Base-by-base conservation (phyloP, 2,113 vertebrate genomes). In the Acrocephalus kingi region DNA sequence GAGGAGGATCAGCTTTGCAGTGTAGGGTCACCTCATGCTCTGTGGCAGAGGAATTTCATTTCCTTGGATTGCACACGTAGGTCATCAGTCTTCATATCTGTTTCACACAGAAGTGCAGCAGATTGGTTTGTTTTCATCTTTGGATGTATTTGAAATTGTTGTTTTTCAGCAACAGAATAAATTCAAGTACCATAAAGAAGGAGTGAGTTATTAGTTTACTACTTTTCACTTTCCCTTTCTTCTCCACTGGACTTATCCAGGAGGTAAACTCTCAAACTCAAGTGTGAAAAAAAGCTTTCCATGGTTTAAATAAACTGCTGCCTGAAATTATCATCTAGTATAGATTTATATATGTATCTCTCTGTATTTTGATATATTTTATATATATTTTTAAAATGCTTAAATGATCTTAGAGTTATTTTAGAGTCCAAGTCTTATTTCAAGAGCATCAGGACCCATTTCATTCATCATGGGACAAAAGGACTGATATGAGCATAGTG, bases 381-480 rank as follows among this genome's bases (percentile, higher is more conserved):
- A 16, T 39, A 7, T 43, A 9, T 10, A 2, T 10, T 56, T 62
- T 30, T 39, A 5, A 0, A 1, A 3, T 49, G 79, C 7, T 54
- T 58, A 48, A 27, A 23, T 68, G 0, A 30, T 51, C 15, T 45
- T 41, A 58, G 9, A 41, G 15, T 49, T 69, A 49, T 37, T 45
- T 73, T 63, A 37, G 56, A 63, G 24, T 61, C 56, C 37, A 41
- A 68, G 55, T 67, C 89, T 91, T 94, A 95, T 97, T 96, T 97
- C 87, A 71, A 93, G 93, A 88, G 86, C 83, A 95, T 98, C 71
- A 58, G 96, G 96, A 90, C 96, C 96, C 71, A 64, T 97, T 98
- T 97, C 94, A 98, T 98, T 98, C 96, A 97, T 98, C 96, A 89
- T 69, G 82, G 30, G 39, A 98, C 97, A 98, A 98, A 98, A 96